A percentile compares a stretch with the other conserved stretches of the same genome.
Conservation (phyloP, 2,797 vertebrate genomes). For the Helicolenus hilgendorfi region DNA sequence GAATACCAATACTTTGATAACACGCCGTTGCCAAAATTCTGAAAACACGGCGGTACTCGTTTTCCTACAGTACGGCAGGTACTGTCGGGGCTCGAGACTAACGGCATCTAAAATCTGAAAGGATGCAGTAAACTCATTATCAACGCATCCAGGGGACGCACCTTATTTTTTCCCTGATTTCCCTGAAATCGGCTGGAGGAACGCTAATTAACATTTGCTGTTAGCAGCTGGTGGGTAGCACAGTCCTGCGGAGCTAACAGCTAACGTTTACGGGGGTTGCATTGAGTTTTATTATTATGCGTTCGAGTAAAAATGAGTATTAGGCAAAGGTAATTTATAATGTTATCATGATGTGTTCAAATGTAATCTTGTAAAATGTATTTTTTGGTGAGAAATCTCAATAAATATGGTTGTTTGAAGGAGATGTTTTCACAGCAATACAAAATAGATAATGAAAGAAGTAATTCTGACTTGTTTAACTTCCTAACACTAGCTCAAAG, state of each 20-base stretch:
- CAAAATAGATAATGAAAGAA: rapidly evolving
- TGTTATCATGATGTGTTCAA: background rate
- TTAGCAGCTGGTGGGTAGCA: background rate
- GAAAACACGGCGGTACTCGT: too few relatives aligned
- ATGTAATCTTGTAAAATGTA: background rate
- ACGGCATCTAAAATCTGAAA: too few relatives aligned
- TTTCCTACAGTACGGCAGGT: too few relatives aligned
- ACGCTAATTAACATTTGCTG: background rate
- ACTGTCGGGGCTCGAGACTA: too few relatives aligned
- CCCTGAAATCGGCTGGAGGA: background rate
- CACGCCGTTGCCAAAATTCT: background rate
- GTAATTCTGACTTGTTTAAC: background rate
- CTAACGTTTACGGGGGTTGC: background rate
- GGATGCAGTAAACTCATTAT: too few relatives aligned
- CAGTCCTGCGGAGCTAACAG: background rate
- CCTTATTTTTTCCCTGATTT: background rate
- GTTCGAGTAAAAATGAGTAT: background rate
- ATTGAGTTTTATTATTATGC: background rate
- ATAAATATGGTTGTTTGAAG: background rate
- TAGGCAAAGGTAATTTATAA: background rate
- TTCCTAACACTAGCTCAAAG: background rate
- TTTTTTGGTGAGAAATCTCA: background rate
- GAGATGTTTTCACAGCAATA: background rate
- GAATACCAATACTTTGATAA: rapidly evolving
- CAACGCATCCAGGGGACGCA: background rate